Evolutionary conservation across 2,888 invertebrate genomes (phyloP), one percentile per base, ranked within the genome.

Genomic region (Drosophila antonietae): DNA sequence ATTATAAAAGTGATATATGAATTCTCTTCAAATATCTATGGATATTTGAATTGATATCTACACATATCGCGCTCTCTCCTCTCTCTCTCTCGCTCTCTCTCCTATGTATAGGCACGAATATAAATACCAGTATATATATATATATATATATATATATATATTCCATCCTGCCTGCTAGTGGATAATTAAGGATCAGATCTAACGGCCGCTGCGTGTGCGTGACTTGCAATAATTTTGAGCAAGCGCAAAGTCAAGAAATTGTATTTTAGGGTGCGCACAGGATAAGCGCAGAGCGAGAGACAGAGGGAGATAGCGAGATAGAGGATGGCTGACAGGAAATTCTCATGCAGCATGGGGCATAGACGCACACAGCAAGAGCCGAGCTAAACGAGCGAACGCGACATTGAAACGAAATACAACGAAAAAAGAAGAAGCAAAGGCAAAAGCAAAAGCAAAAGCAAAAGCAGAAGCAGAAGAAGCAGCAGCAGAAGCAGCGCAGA

Each of bases 151-250:
- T 20, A 8, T 23, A 37, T 52, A 52, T 23, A n/a, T n/a, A 20
- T 57, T 31, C 31, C 31, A 51, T 56, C 37, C 56, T 46, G 37
- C 18, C 51, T 51, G 53, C 15, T 53, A 57, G 43, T 51, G 65
- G 65, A 83, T 86, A 86, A 83, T 87, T 87, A 87, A 81, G 89
- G 68, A 77, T 10, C 28, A 35, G 71, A 59, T 77, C 76, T 77
- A 77, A 81, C 81, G 80, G 80, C 55, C 81, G 18, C 51, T 62
- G 28, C 56, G 62, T 68, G 78, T 89, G 88, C 89, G 85, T 83
- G 82, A 83, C 82, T 83, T 83, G 61, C 60, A 75, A 81, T 72
- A 66, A 77, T 81, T 77, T 77, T 43, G 23, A 67, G 44, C 44
- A 28, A 55, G 56, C 73, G 53, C 67, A 71, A 62, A 88, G 82